These are phyloP conservation scores for Silurus lanzhouensis DNA, from an alignment of 2,797 vertebrate genomes.

Conservation along the genomic window DNA sequence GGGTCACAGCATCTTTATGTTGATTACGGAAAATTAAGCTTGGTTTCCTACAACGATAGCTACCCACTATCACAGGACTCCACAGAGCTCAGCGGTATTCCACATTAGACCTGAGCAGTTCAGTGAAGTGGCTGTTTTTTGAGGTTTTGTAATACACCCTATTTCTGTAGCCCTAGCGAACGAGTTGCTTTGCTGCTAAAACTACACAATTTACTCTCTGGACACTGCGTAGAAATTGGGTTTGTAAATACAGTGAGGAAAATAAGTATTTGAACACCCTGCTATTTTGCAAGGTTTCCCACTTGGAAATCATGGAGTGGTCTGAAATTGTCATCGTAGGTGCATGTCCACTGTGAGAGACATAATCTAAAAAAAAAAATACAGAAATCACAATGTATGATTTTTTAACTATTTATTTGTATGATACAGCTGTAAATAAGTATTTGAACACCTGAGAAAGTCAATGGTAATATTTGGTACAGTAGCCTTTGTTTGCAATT, in stretches of 20 bases:
- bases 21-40: conserved; percentile 25
- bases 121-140: not conserved
- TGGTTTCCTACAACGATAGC: conserved; percentile 5
- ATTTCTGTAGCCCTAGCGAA: not conserved
- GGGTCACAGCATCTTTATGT: conserved; percentile 4
- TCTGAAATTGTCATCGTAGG: too few species aligned
- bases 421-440: too few species aligned
- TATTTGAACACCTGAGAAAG: too few species aligned
- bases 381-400: too few species aligned
- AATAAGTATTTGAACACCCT: too few species aligned
- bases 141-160: not conserved
- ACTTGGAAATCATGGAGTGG: too few species aligned
- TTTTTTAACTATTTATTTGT: too few species aligned
- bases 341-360: too few species aligned
- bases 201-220: not conserved
- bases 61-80: conserved; percentile 8
- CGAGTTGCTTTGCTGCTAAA: not conserved
- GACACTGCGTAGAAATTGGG: not conserved
- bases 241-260: not conserved
- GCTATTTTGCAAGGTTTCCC: too few species aligned
- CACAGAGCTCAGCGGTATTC: conserved; percentile 16
- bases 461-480: too few species aligned
- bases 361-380: too few species aligned
- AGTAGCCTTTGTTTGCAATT: too few species aligned
- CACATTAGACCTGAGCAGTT: conserved; percentile 8